Conservation (phyloP, 2,797 vertebrate species). For the Gephyroberyx darwinii region DNA sequence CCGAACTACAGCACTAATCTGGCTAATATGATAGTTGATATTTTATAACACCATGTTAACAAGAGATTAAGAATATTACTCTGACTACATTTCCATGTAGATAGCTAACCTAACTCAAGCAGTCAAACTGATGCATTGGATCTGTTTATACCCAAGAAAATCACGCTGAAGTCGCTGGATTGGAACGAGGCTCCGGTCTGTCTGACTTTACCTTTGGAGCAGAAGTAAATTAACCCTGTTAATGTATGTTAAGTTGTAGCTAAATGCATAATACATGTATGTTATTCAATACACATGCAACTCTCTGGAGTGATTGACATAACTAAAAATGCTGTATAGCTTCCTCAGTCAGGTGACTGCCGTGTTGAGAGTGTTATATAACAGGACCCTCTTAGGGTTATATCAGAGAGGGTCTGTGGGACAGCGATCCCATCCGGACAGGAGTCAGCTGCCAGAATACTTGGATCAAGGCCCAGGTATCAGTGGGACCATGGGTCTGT, state of each 20-base stretch:
- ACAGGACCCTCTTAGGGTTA: slow-evolving; percentile 24
- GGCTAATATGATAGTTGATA: neutral
- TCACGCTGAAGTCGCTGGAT: neutral
- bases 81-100: neutral
- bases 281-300: slow-evolving; percentile 2
- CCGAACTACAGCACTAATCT: slow-evolving; percentile 6
- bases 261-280: neutral
- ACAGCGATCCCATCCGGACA: slow-evolving; percentile 26
- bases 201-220: neutral
- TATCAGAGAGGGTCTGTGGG: neutral
- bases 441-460: slow-evolving; percentile 15
- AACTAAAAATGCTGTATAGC: neutral
- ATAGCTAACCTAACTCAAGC: neutral
- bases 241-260: too few relatives aligned
- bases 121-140: neutral
- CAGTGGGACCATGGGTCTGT: slow-evolving; percentile 18
- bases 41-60: neutral
- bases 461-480: slow-evolving; percentile 36
- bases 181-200: neutral
- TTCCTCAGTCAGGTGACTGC: neutral
- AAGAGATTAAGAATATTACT: neutral
- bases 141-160: neutral
- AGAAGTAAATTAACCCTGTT: too few relatives aligned
- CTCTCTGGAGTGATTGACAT: neutral
- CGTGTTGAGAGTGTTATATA: slow-evolving; percentile 34